Evolutionary conservation across 2,797 vertebrate species (phyloP), one percentile per base, ranked within the genome.

Genomic region (Pantherophis alleghaniensis): DNA sequence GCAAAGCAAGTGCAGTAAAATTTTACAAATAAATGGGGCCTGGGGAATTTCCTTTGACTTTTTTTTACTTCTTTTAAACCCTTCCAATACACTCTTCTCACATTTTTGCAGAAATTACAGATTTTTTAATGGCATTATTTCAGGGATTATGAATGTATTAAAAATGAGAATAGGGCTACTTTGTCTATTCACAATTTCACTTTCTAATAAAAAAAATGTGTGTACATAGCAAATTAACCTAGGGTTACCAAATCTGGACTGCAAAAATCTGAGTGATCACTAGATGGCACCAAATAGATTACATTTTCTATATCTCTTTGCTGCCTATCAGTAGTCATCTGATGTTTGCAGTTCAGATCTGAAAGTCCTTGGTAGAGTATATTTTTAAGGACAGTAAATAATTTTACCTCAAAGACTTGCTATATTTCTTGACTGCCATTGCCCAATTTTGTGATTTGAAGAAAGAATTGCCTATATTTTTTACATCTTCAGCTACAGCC

Each of bases 371-470:
- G 10, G 20, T 24, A 83, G 37, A 83, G 20, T 47, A 47, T 24
- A 22, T 96, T 89, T 60, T 63, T 94, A 74, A 14, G 18, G 94
- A 93, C 5, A 53, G 16, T 18, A 51, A 55, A 16, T 61, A n/a
- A 89, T 13, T 88, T 97, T 98, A 99, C 99, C 99, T 98, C 97
- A 99, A 98, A 95, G 99, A 99, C 97, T 99, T 99, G 95, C 97
- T 97, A 88, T 99, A 99, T 95, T 99, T 99, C 96, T 97, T 98
- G 95, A 98, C 96, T n/a, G 99, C 99, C 96, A 97, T 96, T 93
- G 97, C 97, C 99, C 99, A 99, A 96, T 99, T 98, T 94, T 99
- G 99, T 88, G 97, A 98, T 97, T 99, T 99, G 97, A 99, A 99
- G 95, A 98, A 98, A 95, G 95, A 98, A 97, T 99, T 99, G 94